These are phyloP conservation scores for Rhagoletis pomonella DNA, from an alignment of 1,140 invertebrate species.

Conservation along the genomic window DNA sequence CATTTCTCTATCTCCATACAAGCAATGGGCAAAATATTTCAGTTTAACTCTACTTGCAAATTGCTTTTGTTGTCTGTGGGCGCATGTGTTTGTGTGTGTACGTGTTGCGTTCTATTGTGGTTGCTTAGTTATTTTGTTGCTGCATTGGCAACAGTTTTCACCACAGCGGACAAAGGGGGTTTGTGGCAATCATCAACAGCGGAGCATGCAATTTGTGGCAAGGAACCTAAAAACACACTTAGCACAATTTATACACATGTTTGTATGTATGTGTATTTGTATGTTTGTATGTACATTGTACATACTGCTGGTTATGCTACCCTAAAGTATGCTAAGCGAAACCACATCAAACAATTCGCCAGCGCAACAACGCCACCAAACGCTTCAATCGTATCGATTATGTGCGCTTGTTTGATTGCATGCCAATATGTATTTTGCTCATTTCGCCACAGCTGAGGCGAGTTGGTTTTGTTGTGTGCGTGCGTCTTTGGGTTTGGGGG, in stretches of 20 bases:
- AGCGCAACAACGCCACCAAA: background rate
- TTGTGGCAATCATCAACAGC: slow-evolving; percentile 15
- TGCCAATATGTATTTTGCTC: background rate
- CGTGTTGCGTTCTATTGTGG: background rate
- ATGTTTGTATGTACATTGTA: background rate
- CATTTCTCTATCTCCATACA: background rate
- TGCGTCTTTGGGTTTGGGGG: background rate
- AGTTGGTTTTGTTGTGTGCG: background rate
- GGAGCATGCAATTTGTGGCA: slow-evolving; percentile 16
- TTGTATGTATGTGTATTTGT: background rate
- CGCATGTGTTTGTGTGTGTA: background rate
- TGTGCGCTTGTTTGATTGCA: no score
- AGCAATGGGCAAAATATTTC: background rate
- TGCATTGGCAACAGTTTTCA: background rate
- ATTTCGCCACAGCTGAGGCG: background rate
- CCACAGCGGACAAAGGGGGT: background rate
- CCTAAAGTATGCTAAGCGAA: slow-evolving; percentile 30
- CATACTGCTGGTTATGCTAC: background rate
- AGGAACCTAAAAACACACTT: background rate
- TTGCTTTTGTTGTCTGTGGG: background rate
- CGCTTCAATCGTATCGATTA: background rate
- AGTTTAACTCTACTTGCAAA: background rate
- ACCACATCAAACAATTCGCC: slow-evolving; percentile 29
- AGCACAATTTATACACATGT: no score
- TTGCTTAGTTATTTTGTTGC: background rate